phyloP scores from a whole-genome alignment of 2,113 vertebrate species.

The Eptatretus burgeri region DNA sequence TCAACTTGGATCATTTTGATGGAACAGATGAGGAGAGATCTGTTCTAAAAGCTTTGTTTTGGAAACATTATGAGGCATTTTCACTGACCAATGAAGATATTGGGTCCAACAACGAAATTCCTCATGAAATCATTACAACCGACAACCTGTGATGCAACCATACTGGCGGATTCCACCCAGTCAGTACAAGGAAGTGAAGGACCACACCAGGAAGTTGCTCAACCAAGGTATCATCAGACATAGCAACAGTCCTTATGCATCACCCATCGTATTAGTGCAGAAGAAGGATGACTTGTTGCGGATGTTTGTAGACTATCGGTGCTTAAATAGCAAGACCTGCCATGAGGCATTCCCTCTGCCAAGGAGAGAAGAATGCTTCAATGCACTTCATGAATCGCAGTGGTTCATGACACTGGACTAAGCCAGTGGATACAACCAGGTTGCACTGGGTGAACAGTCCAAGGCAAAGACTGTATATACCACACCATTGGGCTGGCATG shows the following conservation, averaged over 20 bases:
- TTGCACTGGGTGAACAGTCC: no score
- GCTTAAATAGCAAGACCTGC: no score
- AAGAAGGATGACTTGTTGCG: no score
- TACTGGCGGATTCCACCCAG: not conserved
- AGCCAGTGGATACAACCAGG: no score
- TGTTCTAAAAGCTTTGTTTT: not conserved
- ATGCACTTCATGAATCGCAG: no score
- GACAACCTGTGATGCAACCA: not conserved
- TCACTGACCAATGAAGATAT: not conserved
- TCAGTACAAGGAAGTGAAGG: not conserved
- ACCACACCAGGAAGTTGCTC: not conserved
- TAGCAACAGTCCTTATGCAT: not conserved
- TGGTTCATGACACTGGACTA: no score
- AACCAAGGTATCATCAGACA: not conserved
- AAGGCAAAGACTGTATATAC: no score
- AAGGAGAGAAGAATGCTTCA: no score
- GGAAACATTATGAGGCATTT: no score
- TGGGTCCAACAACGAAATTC: not conserved
- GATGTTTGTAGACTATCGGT: no score
- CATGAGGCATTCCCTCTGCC: no score
- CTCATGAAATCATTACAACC: not conserved
- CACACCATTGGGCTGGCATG: no score
- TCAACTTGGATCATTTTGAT: not conserved
- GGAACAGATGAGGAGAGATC: not conserved
- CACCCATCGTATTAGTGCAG: not conserved